phyloP scores from a whole-genome alignment of 1,140 invertebrate genomes.

The Tetramorium parvispinum region DNA sequence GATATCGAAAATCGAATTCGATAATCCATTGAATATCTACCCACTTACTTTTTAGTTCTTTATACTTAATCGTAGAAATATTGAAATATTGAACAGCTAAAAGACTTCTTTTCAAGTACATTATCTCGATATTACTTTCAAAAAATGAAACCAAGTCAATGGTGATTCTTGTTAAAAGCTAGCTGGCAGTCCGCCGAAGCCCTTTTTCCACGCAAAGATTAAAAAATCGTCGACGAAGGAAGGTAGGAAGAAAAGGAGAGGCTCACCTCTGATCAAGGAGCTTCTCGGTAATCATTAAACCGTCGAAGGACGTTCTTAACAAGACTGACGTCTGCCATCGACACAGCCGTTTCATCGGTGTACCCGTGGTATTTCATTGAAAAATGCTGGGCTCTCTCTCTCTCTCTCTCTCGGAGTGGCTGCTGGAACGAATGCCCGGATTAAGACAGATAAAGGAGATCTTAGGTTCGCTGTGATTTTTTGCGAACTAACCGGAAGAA shows the following conservation, averaged over 20 bases:
- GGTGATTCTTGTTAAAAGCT: not conserved
- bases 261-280: slow-evolving; percentile 26
- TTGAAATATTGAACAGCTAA: not conserved
- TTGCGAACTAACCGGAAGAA: slow-evolving; percentile 36
- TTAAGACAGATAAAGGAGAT: slow-evolving; percentile 79
- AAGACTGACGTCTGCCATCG: slow-evolving; percentile 19
- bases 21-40: not conserved
- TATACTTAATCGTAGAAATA: not conserved
- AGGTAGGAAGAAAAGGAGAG: not conserved
- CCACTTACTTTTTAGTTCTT: slow-evolving; percentile 4
- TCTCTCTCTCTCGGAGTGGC: slow-evolving; percentile 5
- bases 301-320: slow-evolving; percentile 34
- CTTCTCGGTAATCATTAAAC: slow-evolving; percentile 47
- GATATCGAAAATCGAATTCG: too few species aligned
- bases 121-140: slow-evolving; percentile 12
- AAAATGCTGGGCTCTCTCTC: slow-evolving; percentile 68
- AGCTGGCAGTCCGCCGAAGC: not conserved
- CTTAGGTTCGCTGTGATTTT: slow-evolving; percentile 71
- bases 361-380: slow-evolving; percentile 71
- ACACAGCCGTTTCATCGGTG: not conserved
- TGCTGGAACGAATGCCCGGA: slow-evolving; percentile 78
- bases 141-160: slow-evolving; percentile 26
- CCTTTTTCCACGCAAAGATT: slow-evolving; percentile 22
- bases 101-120: not conserved
- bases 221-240: slow-evolving; percentile 14